Base-by-base conservation (phyloP, 2,888 invertebrate genomes). In the Argyresthia albistria region DNA sequence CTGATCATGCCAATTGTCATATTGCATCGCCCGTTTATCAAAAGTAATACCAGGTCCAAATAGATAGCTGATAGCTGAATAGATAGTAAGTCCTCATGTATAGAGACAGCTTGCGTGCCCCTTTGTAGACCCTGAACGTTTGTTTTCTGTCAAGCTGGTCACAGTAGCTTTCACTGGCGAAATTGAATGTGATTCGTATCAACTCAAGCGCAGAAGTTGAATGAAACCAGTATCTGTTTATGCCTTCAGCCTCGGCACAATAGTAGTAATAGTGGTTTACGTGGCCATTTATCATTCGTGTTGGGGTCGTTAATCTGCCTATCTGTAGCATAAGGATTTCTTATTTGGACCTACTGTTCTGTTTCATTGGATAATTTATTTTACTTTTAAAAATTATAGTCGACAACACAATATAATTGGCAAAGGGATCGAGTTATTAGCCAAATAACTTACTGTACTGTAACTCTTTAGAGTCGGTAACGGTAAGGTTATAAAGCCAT, bases 101-200 rank as follows among this genome's bases (percentile, higher is more conserved):
- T n/a, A 39, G 39, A 39, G 39, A 39, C n/a, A 39, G 39, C n/a
- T n/a, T 39, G n/a, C 39, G 10, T 43, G 52, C 15, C 55, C 55
- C 52, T 55, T 53, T 52, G 55, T 55, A 43, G 25, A 52, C 52
- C 35, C 37, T 43, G 52, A 53, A 46, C 52, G 47, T 53, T 55
- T 53, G 55, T 53, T 55, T 51, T 49, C 55, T 51, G 51, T 49
- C 53, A 51, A 51, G 37, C 50, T 47, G 45, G 36, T 46, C 49
- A 45, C 58, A 52, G 54, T 53, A 50, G 61, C 69, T 72, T 73
- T 73, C 73, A 63, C 69, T 55, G 48, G 62, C 58, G 65, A 68
- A 66, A 67, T 64, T 60, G 58, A 55, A 56, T 47, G 63, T 61
- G 63, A 65, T 64, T 59, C 59, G 57, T 62, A 64, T 64, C 63